Evolutionary conservation across 2,888 invertebrate species (phyloP).

Genomic region (Cephus sareptanus): DNA sequence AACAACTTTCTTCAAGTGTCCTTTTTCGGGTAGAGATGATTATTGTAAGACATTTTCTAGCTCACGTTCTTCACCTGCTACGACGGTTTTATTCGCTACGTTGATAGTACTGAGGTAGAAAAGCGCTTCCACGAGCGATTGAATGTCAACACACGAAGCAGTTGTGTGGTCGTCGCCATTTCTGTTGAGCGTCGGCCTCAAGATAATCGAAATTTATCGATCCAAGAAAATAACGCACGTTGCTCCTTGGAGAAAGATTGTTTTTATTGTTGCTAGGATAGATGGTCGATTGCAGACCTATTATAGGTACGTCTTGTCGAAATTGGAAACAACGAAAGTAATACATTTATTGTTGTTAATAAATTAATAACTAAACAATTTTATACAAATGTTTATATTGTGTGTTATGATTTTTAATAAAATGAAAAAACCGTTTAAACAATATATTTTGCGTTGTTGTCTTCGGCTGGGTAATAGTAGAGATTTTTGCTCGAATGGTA

Average conservation of each 20-base stretch:
- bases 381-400: neutral
- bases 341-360: neutral
- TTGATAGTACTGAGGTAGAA: constrained; percentile 15
- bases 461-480: neutral
- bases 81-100: neutral
- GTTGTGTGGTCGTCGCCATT: constrained; percentile 33
- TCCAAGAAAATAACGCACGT: constrained; percentile 27
- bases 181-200: constrained; percentile 21
- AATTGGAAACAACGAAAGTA: constrained; percentile 3
- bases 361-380: neutral
- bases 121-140: constrained; percentile 33
- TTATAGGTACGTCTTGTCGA: constrained; percentile 10
- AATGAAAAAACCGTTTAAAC: neutral
- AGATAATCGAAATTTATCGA: constrained; percentile 46
- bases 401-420: neutral
- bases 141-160: constrained; percentile 40
- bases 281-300: constrained; percentile 2
- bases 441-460: neutral
- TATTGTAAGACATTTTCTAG: neutral
- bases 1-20: neutral
- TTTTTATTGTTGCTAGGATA: constrained; percentile 27
- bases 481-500: neutral
- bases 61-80: constrained; percentile 14
- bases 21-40: neutral
- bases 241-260: constrained; percentile 8